Evolutionary conservation across 2,888 invertebrate species (phyloP).

Genomic region (Ophraella communa): DNA sequence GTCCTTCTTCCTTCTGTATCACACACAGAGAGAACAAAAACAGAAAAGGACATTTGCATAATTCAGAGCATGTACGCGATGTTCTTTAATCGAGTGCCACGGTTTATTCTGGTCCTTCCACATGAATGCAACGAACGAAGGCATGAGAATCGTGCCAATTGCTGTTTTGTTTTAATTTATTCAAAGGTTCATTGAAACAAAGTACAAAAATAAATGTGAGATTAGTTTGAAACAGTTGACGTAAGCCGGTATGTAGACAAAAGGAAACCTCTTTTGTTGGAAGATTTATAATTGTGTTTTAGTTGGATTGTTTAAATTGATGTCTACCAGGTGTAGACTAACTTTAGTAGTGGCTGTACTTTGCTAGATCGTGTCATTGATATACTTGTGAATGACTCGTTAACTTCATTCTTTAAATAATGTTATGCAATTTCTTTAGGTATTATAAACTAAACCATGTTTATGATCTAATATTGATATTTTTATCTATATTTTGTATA

Average conservation of each 20-base stretch:
- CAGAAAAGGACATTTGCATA: conserved; percentile 45
- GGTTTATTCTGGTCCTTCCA: conserved; percentile 44
- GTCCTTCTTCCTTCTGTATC: conserved; percentile 21
- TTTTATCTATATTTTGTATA: no score
- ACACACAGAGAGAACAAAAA: conserved; percentile 11
- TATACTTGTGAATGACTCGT: neutral
- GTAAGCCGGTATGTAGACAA: conserved; percentile 29
- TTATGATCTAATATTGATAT: no score
- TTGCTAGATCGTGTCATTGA: neutral
- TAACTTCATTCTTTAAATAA: neutral
- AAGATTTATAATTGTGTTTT: conserved; percentile 18
- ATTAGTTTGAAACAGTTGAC: conserved; percentile 23
- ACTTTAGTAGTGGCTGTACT: neutral
- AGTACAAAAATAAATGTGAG: conserved; percentile 42
- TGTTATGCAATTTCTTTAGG: no score
- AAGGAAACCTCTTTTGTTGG: conserved; percentile 18
- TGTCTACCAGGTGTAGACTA: conserved; percentile 20
- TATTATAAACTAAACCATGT: no score
- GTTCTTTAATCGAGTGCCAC: conserved; percentile 47
- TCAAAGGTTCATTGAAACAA: conserved; percentile 56
- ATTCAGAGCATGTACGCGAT: conserved; percentile 49
- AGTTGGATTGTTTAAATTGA: conserved; percentile 19
- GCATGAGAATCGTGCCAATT: conserved; percentile 54
- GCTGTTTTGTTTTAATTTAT: conserved; percentile 54
- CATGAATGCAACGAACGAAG: conserved; percentile 44